These are phyloP conservation scores for Anodontia alba DNA, from an alignment of 2,888 invertebrate species.

Conservation along the genomic window DNA sequence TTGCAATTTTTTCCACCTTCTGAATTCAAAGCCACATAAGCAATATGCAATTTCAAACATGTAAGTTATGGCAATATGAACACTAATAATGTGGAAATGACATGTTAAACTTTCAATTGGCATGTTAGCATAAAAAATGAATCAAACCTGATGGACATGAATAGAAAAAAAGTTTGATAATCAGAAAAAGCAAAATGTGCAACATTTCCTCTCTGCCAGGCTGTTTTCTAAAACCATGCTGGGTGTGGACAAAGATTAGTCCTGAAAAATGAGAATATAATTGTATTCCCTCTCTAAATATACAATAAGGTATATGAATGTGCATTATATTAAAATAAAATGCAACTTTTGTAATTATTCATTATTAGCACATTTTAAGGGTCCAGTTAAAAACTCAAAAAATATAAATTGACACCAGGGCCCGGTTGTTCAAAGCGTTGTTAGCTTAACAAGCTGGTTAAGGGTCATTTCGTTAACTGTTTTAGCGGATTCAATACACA, in stretches of 20 bases:
- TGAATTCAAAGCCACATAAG: neutral
- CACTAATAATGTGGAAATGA: neutral
- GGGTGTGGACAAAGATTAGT: neutral
- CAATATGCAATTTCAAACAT: neutral
- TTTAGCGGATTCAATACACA: too few relatives aligned
- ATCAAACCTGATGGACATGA: conserved; percentile 14
- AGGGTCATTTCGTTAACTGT: too few relatives aligned
- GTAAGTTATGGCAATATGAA: neutral
- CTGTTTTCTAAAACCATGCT: conserved; percentile 10
- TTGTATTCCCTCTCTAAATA: too few relatives aligned
- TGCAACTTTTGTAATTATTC: too few relatives aligned
- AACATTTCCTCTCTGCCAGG: neutral
- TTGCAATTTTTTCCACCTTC: neutral
- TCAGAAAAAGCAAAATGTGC: conserved; percentile 18
- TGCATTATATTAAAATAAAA: too few relatives aligned
- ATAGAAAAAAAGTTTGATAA: neutral
- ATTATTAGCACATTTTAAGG: too few relatives aligned
- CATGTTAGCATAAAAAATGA: neutral
- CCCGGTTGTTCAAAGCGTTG: too few relatives aligned
- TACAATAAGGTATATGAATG: too few relatives aligned
- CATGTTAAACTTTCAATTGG: neutral
- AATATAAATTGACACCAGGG: too few relatives aligned
- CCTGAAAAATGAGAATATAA: too few relatives aligned
- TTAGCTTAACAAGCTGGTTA: too few relatives aligned
- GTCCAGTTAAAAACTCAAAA: too few relatives aligned